Conservation (phyloP, 2,797 vertebrate species). For the Caiman crocodilus region DNA sequence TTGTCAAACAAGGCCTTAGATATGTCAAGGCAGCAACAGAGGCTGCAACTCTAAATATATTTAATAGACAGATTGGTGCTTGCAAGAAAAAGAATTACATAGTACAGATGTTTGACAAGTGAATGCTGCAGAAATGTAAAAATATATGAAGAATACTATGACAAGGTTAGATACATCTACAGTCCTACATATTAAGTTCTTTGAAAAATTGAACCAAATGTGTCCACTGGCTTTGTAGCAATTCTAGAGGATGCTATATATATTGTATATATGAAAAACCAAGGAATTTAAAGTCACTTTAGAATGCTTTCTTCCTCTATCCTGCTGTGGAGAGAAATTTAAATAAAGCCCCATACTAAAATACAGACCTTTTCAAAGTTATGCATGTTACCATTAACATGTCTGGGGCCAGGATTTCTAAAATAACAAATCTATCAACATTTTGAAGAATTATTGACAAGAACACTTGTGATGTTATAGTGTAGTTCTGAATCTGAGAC, state of each 20-base stretch:
- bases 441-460: background rate
- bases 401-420: background rate
- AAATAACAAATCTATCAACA: background rate
- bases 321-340: background rate
- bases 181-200: background rate
- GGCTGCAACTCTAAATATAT: background rate
- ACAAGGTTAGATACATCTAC: background rate
- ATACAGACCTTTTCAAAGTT: background rate
- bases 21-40: background rate
- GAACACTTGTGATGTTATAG: background rate
- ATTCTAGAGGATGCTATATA: background rate
- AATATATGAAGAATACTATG: background rate
- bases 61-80: background rate
- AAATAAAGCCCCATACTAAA: background rate
- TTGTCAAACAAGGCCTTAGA: background rate
- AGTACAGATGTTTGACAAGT: accelerated
- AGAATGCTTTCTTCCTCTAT: background rate
- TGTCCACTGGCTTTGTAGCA: background rate
- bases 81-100: background rate
- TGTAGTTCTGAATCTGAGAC: background rate
- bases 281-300: background rate
- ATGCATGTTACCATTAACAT: background rate
- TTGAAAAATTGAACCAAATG: background rate
- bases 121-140: background rate
- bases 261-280: background rate